phyloP scores from a whole-genome alignment of 2,113 vertebrate species.

The Clinocottus analis region DNA sequence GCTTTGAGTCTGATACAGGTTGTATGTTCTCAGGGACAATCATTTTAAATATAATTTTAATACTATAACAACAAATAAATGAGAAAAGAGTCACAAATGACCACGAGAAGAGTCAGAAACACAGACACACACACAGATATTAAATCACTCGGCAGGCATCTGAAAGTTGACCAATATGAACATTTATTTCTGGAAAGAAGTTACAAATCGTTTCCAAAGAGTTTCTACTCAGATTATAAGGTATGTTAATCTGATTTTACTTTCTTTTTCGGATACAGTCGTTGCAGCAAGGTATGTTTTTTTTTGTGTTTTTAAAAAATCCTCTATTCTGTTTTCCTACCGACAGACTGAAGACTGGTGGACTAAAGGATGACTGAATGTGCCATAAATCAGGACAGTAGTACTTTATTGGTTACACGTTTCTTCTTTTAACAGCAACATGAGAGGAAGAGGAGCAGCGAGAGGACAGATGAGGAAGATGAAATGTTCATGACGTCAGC shows the following conservation, averaged over 20 bases:
- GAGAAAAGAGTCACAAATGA: neutral
- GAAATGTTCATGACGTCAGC: slow-evolving; percentile 49
- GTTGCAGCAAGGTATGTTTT: slow-evolving; percentile 71
- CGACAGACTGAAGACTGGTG: slow-evolving; percentile 62
- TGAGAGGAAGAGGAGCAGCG: slow-evolving; percentile 31
- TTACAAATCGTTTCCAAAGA: slow-evolving; percentile 86
- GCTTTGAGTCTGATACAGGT: neutral
- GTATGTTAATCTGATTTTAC: slow-evolving; percentile 71
- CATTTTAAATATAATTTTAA: neutral
- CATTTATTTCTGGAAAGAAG: slow-evolving; percentile 87
- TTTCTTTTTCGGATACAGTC: slow-evolving; percentile 72
- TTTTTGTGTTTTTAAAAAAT: slow-evolving; percentile 47
- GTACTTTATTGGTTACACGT: slow-evolving; percentile 54
- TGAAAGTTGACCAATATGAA: slow-evolving; percentile 83
- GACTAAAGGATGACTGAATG: slow-evolving; percentile 69
- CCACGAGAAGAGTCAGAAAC: neutral
- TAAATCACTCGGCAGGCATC: slow-evolving; percentile 12
- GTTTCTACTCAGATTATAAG: slow-evolving; percentile 80
- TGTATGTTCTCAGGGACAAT: neutral
- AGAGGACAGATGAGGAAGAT: slow-evolving; percentile 45
- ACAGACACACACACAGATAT: neutral
- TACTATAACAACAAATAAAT: neutral
- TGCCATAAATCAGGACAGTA: slow-evolving; percentile 55
- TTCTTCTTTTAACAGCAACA: slow-evolving; percentile 67
- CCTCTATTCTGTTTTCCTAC: slow-evolving; percentile 76